Base-by-base conservation (phyloP, 2,888 invertebrate genomes). In the Sicus ferrugineus region DNA sequence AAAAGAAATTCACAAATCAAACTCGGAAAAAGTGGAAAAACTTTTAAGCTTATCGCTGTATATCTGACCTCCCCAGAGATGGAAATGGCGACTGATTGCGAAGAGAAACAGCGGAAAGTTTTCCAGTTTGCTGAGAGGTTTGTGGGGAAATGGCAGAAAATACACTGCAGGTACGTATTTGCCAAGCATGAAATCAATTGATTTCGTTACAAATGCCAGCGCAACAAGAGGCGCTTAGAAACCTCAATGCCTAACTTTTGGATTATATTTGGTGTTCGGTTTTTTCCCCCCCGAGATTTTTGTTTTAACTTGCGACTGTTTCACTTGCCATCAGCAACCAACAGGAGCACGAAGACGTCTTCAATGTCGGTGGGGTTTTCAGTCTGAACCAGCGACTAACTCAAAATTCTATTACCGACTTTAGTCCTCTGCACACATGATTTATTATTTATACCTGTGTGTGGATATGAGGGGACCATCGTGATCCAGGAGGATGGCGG, bases 401-500 rank as follows among this genome's bases (percentile, higher is more conserved):
- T 70, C 74, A 74, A 78, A 79, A 77, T 77, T 79, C 78, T 78
- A 73, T 75, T 75, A 74, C 76, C 75, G 76, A 77, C 76, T 76
- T 77, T 77, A 77, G 80, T 76, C 78, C 74, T 74, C 76, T 73
- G 74, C 75, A 76, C 77, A 79, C 79, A 77, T 78, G 77, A 77
- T 83, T 80, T 84, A 83, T 84, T 81, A 83, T 83, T 84, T 78
- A 46, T 54, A 84, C 78, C 79, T 81, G 83, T 82, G 83, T 83
- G 75, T 80, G 71, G 59, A 31, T 67, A 48, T 66, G 66, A 34
- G 65, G 26, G 26, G 19, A 56, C 16, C 11, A 21, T 31, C 34
- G n/a, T 31, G 16, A 52, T 54, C 21, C 50, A 42, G n/a, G n/a
- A n/a, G n/a, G n/a, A n/a, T n/a, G n/a, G n/a, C n/a, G n/a, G n/a